These are phyloP conservation scores for Crambe crambe DNA, from an alignment of 37 sponge, comb jelly and placozoan species.

Conservation along the genomic window DNA sequence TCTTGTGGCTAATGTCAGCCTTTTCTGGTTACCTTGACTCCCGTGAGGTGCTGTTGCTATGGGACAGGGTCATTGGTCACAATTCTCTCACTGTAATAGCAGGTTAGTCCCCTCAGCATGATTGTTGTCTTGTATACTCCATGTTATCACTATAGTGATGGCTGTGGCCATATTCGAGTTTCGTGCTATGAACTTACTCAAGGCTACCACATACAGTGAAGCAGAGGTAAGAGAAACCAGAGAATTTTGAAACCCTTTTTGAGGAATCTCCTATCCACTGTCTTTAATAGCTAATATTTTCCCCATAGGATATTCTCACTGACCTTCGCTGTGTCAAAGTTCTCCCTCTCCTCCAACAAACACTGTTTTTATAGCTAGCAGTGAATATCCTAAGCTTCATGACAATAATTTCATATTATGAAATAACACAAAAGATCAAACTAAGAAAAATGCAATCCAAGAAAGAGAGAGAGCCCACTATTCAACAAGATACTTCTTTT, in stretches of 20 bases:
- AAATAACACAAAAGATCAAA: too few species aligned
- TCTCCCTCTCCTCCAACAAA: not conserved
- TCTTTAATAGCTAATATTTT: too few species aligned
- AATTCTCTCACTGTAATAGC: slow-evolving; percentile 70
- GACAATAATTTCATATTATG: too few species aligned
- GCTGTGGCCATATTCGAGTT: slow-evolving; percentile 83
- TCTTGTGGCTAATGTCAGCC: slow-evolving; percentile 83
- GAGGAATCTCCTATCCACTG: too few species aligned
- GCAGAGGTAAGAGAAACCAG: slow-evolving; percentile 57
- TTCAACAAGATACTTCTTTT: too few species aligned
- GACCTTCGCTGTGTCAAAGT: not conserved
- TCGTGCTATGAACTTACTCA: slow-evolving; percentile 74
- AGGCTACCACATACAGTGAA: slow-evolving; percentile 53
- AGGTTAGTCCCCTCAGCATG: not conserved
- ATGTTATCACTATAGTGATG: slow-evolving; percentile 25
- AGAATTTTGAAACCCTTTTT: too few species aligned
- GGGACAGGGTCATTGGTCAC: slow-evolving; percentile 88
- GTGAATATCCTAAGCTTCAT: too few species aligned
- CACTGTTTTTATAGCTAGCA: too few species aligned
- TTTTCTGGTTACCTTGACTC: slow-evolving; percentile 82
- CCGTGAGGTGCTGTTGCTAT: slow-evolving; percentile 74
- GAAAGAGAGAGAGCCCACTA: too few species aligned
- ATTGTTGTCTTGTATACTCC: not conserved
- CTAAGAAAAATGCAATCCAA: too few species aligned
- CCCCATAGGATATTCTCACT: not conserved